phyloP scores from a whole-genome alignment of 2,113 vertebrate genomes.

The Phylloscopus whistleri region DNA sequence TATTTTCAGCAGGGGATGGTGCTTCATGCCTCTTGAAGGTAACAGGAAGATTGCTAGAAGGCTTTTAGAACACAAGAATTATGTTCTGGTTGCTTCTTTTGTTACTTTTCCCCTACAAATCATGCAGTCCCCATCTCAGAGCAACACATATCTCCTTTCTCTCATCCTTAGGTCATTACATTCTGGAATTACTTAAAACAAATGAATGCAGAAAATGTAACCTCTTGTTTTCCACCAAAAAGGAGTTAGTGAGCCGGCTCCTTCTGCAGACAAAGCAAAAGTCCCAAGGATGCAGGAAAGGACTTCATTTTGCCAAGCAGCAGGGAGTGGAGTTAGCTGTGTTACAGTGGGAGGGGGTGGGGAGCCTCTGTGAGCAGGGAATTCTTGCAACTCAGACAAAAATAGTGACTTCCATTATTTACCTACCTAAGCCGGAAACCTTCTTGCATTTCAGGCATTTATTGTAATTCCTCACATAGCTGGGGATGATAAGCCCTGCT shows the following conservation, averaged over 20 bases:
- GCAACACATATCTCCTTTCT: background rate
- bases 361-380: background rate
- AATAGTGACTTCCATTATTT: conserved; percentile 64
- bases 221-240: background rate
- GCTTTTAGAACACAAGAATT: background rate
- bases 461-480: conserved; percentile 60
- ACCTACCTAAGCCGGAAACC: conserved; percentile 43
- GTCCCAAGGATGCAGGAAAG: background rate
- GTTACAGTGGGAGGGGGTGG: background rate
- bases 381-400: conserved; percentile 54
- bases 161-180: background rate
- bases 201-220: background rate
- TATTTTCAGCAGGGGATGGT: background rate
- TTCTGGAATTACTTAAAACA: background rate
- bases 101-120: background rate
- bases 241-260: background rate
- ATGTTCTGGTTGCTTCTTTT: background rate
- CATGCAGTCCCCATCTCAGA: background rate
- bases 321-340: background rate
- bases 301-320: conserved; percentile 20
- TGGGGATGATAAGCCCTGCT: conserved; percentile 57
- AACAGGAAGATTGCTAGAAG: background rate
- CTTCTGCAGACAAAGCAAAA: conserved; percentile 33
- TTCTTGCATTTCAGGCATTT: conserved; percentile 64
- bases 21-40: background rate